Percentiles rank a stretch among this genome's conserved stretches.
Evolutionary conservation across 2,888 invertebrate genomes (phyloP).

Genomic region (Pardosa pseudoannulata): DNA sequence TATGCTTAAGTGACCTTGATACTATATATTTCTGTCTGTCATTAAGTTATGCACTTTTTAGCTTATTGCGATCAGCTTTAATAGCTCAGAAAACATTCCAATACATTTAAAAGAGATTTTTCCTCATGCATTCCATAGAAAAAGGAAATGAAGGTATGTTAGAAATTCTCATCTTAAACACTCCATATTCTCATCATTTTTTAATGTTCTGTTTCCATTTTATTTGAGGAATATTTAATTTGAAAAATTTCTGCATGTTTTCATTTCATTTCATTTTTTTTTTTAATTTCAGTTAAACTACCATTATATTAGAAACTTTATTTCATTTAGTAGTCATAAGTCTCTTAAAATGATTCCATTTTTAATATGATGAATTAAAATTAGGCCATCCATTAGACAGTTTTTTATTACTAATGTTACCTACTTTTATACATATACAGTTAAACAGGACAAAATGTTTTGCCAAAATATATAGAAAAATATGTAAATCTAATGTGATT

Average conservation of each 20-base stretch:
- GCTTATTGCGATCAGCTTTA: constrained; percentile 70
- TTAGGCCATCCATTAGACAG: too few species aligned
- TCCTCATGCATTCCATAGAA: constrained; percentile 71
- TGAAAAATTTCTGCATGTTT: background rate
- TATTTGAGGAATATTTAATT: background rate
- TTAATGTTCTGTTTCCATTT: background rate
- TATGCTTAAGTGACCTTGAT: constrained; percentile 28
- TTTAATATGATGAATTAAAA: too few species aligned
- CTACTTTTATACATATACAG: too few species aligned
- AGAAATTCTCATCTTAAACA: background rate
- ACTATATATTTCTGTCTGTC: constrained; percentile 24
- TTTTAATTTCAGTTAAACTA: too few species aligned
- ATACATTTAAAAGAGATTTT: constrained; percentile 73
- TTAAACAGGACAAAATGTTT: too few species aligned
- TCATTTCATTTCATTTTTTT: background rate
- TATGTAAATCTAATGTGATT: too few species aligned
- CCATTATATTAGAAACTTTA: too few species aligned
- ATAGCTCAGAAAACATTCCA: constrained; percentile 72
- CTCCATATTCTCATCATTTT: background rate
- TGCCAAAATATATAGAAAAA: too few species aligned
- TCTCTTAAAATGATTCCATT: too few species aligned
- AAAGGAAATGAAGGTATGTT: constrained; percentile 72
- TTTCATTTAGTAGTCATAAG: too few species aligned
- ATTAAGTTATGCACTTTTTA: constrained; percentile 70
- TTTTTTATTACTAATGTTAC: too few species aligned